Conservation (phyloP, 92 coral and sea anemone genomes). For the Diadumene lineata region DNA sequence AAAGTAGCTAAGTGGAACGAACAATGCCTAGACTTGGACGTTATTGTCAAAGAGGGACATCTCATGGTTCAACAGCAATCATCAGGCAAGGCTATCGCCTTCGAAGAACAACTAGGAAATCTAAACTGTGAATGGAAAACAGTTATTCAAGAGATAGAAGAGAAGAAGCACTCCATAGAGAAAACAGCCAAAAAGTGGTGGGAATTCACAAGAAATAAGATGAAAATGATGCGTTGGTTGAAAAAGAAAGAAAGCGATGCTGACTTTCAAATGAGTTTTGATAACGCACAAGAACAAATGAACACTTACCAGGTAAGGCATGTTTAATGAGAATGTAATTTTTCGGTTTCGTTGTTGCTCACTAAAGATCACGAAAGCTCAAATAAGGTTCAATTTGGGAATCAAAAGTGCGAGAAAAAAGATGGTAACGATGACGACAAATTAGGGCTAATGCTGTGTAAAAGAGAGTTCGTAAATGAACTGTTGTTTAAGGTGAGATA, state of each 20-base stretch:
- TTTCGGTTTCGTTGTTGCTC: too few relatives aligned
- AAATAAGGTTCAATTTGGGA: too few relatives aligned
- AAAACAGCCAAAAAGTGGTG: constrained; percentile 98
- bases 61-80: constrained; percentile 86
- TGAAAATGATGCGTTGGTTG: constrained; percentile 99
- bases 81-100: constrained; percentile 80
- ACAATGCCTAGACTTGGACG: constrained; percentile 93
- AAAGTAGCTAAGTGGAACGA: constrained; percentile 85
- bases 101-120: constrained; percentile 87
- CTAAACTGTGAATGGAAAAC: constrained; percentile 87
- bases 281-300: constrained; percentile 91
- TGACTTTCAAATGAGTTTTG: constrained; percentile 69
- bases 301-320: constrained; percentile 74
- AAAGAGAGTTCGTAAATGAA: too few relatives aligned
- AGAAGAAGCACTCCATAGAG: constrained; percentile 85
- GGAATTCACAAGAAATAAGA: constrained; percentile 97
- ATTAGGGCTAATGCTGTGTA: background rate
- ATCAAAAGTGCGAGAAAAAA: too few relatives aligned
- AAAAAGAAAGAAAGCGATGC: constrained; percentile 92
- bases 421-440: background rate
- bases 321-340: background rate
- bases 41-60: constrained; percentile 89
- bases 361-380: too few relatives aligned
- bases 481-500: too few relatives aligned
- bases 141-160: constrained; percentile 86